Percentiles rank a stretch among this genome's conserved stretches.
Conservation (phyloP, 2,888 invertebrate species). For the Xanthia togata region DNA sequence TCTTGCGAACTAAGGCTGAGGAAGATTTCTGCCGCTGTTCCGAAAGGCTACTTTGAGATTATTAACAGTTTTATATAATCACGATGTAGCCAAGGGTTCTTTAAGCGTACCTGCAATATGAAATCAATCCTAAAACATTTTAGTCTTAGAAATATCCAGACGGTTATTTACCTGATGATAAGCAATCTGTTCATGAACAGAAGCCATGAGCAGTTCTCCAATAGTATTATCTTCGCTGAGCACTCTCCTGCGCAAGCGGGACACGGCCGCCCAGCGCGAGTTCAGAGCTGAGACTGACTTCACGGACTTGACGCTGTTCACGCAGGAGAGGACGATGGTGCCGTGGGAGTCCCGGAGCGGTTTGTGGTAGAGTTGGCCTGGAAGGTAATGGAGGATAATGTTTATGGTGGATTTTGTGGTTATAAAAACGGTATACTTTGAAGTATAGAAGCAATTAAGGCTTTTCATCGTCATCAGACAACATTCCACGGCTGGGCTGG, state of each 20-base stretch:
- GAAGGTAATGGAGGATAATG: background rate
- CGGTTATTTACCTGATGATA: slow-evolving; percentile 72
- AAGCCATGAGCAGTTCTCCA: slow-evolving; percentile 95
- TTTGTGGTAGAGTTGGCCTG: slow-evolving; percentile 97
- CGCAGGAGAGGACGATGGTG: slow-evolving; percentile 96
- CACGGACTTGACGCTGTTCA: slow-evolving; percentile 94
- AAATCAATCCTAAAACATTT: background rate
- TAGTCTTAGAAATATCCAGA: background rate
- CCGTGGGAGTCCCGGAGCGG: slow-evolving; percentile 97
- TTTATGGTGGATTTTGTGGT: too few relatives aligned
- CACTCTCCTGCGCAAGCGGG: slow-evolving; percentile 95
- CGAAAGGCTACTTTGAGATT: too few relatives aligned
- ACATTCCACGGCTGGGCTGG: too few relatives aligned
- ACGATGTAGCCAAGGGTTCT: too few relatives aligned
- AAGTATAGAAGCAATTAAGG: too few relatives aligned
- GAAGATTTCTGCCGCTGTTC: too few relatives aligned
- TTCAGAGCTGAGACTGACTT: slow-evolving; percentile 97
- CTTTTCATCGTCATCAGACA: too few relatives aligned
- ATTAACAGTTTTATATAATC: too few relatives aligned
- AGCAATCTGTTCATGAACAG: slow-evolving; percentile 94
- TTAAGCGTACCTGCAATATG: background rate
- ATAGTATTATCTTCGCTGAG: slow-evolving; percentile 94
- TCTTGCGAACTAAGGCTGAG: too few relatives aligned
- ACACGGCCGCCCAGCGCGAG: slow-evolving; percentile 97
- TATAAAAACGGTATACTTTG: too few relatives aligned